Conservation (phyloP, 2,797 vertebrate species). For the Yasuhikotakia modesta region DNA sequence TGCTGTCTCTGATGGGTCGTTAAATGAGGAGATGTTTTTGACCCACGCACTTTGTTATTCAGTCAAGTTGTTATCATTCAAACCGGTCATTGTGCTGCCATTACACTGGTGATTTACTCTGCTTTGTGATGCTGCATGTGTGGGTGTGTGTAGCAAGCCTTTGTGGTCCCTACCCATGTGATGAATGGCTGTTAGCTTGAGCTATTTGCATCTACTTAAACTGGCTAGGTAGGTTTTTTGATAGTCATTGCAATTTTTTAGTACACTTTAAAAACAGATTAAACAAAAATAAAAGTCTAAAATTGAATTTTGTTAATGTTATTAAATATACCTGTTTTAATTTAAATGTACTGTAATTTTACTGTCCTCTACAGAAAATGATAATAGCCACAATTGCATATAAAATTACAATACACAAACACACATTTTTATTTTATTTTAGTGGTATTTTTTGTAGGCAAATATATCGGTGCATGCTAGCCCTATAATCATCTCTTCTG, state of each 20-base stretch:
- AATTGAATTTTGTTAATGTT: neutral
- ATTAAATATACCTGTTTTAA: neutral
- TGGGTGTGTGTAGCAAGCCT: conserved; percentile 45
- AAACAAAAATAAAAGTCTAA: neutral
- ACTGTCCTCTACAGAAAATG: too few species aligned
- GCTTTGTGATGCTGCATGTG: conserved; percentile 27
- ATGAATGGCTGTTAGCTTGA: conserved; percentile 93
- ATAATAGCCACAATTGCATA: too few species aligned
- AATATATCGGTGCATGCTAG: neutral
- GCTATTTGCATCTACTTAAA: conserved; percentile 98
- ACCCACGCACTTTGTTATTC: conserved; percentile 94
- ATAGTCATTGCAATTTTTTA: conserved; percentile 96
- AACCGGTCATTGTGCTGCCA: conserved; percentile 98
- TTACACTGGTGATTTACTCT: conserved; percentile 97
- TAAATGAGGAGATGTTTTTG: conserved; percentile 95
- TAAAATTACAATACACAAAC: too few species aligned
- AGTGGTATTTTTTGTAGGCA: conserved; percentile 3
- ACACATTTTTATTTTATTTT: too few species aligned
- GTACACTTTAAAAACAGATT: conserved; percentile 94
- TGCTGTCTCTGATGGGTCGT: conserved; percentile 89
- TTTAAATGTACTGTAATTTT: too few species aligned
- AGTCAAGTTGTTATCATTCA: conserved; percentile 92
- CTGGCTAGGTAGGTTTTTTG: conserved; percentile 98
- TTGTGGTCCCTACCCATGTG: conserved; percentile 82
- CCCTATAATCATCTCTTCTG: conserved; percentile 39